These are phyloP conservation scores for Phenganax stokvisi DNA, from an alignment of 92 coral and sea anemone species.

Conservation along the genomic window DNA sequence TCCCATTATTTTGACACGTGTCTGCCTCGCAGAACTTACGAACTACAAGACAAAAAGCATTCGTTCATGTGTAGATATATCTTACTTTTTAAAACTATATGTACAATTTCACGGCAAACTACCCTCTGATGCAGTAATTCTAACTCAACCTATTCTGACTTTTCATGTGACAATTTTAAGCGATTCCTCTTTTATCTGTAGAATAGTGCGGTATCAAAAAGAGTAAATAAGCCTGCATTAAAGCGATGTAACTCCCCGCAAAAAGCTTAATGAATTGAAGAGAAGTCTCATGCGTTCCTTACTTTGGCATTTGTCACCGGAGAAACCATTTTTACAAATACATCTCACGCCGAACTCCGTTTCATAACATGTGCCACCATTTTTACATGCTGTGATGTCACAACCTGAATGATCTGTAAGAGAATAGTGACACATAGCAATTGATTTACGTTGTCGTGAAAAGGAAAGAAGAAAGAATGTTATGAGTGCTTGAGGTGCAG, in stretches of 20 bases:
- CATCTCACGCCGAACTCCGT: slow-evolving; percentile 75
- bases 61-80: not conserved
- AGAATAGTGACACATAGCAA: not conserved
- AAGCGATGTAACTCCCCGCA: no score
- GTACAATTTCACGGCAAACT: no score
- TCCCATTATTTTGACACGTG: slow-evolving; percentile 82
- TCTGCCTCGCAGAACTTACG: slow-evolving; percentile 82
- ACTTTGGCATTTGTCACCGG: slow-evolving; percentile 86
- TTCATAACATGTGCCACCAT: slow-evolving; percentile 93
- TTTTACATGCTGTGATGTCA: slow-evolving; percentile 49
- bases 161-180: no score
- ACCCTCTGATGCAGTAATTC: no score
- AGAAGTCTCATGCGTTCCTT: not conserved
- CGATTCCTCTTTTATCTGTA: no score
- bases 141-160: no score
- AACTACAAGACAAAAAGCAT: slow-evolving; percentile 33
- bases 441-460: not conserved
- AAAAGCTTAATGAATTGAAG: not conserved
- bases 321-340: slow-evolving; percentile 65
- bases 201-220: no score
- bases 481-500: not conserved
- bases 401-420: slow-evolving; percentile 34
- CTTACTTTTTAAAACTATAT: no score
- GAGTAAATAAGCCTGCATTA: no score
- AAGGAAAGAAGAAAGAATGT: not conserved